Percentiles rank a stretch among this genome's conserved stretches.
Evolutionary conservation across 2,888 invertebrate genomes (phyloP).

Genomic region (Coremacera marginata): DNA sequence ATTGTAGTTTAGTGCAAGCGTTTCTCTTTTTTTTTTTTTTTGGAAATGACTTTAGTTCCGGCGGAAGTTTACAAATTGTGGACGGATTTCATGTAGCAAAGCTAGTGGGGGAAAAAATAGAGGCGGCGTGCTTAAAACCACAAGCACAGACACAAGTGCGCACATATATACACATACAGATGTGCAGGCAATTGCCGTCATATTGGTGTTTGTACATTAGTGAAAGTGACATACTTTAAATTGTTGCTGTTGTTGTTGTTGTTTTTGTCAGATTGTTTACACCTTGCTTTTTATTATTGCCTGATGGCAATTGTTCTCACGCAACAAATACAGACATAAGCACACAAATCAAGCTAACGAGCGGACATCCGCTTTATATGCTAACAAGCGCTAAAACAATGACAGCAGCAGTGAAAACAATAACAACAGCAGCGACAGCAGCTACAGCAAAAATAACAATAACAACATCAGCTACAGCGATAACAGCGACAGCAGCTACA

Average conservation of each 20-base stretch:
- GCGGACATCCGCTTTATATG: conserved; percentile 28
- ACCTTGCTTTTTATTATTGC: conserved; percentile 21
- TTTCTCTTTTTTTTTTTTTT: not conserved
- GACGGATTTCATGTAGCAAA: conserved; percentile 9
- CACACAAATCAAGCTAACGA: conserved; percentile 10
- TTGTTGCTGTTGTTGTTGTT: not conserved
- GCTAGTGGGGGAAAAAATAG: not conserved
- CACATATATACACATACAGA: not conserved
- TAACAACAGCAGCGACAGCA: not conserved
- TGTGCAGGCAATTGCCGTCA: not conserved
- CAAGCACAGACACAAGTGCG: not conserved
- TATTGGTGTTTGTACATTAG: not conserved
- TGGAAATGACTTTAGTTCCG: conserved; percentile 12
- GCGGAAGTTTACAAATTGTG: conserved; percentile 34
- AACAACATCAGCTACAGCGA: not conserved
- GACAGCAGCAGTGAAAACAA: conserved; percentile 8
- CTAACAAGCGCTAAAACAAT: conserved; percentile 22
- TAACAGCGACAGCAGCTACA: not conserved
- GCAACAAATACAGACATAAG: not conserved
- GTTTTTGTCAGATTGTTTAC: conserved; percentile 17
- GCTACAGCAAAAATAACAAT: not conserved
- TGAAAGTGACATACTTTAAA: conserved; percentile 27
- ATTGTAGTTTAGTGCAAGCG: not conserved
- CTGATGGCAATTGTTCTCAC: conserved; percentile 6
- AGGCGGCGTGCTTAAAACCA: not conserved